phyloP scores from a whole-genome alignment of 1,140 invertebrate species.

The Hormaphis cornu region DNA sequence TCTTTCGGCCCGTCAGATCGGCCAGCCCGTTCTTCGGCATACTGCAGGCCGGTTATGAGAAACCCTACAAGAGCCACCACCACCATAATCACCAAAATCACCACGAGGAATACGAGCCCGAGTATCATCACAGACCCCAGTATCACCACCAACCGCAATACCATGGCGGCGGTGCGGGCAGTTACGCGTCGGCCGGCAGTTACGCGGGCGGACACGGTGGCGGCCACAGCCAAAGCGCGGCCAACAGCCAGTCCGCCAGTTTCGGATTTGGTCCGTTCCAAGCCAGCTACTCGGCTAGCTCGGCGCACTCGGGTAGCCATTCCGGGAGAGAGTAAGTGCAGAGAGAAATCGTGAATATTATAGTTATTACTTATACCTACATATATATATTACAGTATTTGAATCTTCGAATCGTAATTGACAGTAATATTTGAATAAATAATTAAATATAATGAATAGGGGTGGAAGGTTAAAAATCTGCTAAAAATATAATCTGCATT shows the following conservation, averaged over 20 bases:
- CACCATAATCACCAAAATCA: neutral
- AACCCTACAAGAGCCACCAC: neutral
- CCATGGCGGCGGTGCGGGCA: neutral
- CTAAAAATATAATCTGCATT: too few species aligned
- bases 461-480: too few species aligned
- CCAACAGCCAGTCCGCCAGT: slow-evolving; percentile 14
- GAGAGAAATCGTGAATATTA: neutral
- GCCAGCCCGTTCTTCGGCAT: slow-evolving; percentile 3
- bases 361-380: too few species aligned
- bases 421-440: too few species aligned
- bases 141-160: neutral
- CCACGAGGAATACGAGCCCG: neutral
- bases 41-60: neutral
- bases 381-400: too few species aligned
- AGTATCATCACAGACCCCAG: neutral
- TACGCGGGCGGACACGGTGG: slow-evolving; percentile 4
- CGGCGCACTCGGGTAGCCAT: slow-evolving; percentile 14
- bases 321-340: neutral
- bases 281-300: slow-evolving; percentile 11
- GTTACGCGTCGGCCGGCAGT: slow-evolving; percentile 14
- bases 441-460: too few species aligned
- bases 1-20: neutral
- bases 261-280: slow-evolving; percentile 19
- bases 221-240: neutral
- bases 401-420: too few species aligned